Base-by-base conservation (phyloP, 2,797 vertebrate genomes). In the Calcarius lapponicus region DNA sequence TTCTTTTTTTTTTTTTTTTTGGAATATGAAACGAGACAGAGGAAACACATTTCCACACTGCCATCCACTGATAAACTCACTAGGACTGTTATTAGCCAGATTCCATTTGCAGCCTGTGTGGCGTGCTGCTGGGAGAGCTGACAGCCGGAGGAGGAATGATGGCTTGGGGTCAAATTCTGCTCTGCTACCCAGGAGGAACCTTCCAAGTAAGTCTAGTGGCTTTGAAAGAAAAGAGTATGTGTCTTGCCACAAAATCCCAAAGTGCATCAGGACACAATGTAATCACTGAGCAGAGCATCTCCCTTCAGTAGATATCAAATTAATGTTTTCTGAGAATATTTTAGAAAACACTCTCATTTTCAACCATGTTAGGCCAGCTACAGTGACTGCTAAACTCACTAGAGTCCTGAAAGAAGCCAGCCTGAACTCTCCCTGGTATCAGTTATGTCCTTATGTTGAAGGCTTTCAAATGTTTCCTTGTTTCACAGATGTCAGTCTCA, bases 41-140 rank as follows among this genome's bases (percentile, higher is more conserved):
- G 40, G 31, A 88, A 90, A 67, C 22, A 43, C 17, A 87, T 81
- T 91, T 93, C 74, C 71, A 95, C 62, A 74, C 83, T 94, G 80
- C 71, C 80, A 92, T 88, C 72, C 86, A 81, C 86, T 93, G 95
- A 94, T 94, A 94, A 95, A 86, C 72, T 88, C 11, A 3, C 64
- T 58, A 76, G 65, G 80, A 87, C 74, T 92, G 76, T 79, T 90
- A 60, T 70, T 79, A 86, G 45, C 31, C 69, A 95, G 78, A 86
- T 54, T 79, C 61, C 60, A 60, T 92, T 91, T 88, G 79, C 85
- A 91, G 47, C 53, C 48, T 21, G 1, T 18, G 36, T 72, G 62
- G 56, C 2, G 0, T 74, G 85, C 91, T 90, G 70, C 91, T 95
- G 93, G 62, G 78, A 95, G 51, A 53, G 62, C 89, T 97, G 94